These are phyloP conservation scores for Arremon aurantiirostris DNA, from an alignment of 2,797 vertebrate species.

Conservation along the genomic window DNA sequence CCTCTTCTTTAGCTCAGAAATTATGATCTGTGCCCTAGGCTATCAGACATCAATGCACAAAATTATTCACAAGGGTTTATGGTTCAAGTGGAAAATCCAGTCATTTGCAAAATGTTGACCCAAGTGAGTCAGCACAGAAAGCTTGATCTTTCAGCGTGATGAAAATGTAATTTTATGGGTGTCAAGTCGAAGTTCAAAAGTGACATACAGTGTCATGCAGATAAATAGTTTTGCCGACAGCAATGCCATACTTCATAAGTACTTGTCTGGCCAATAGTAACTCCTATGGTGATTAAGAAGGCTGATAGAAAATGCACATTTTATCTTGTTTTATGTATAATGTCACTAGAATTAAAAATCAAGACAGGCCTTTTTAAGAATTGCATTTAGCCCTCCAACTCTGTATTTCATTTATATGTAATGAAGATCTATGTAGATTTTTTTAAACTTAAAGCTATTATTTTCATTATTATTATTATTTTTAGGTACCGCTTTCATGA, in stretches of 20 bases:
- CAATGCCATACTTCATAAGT: constrained; percentile 79
- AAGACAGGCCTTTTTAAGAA: constrained; percentile 10
- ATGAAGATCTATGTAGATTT: not conserved
- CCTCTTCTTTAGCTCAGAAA: constrained; percentile 71
- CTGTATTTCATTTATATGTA: not conserved
- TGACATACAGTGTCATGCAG: constrained; percentile 77
- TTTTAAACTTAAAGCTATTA: not conserved
- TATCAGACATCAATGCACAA: constrained; percentile 76
- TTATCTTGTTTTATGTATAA: constrained; percentile 47
- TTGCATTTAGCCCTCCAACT: not conserved
- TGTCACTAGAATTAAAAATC: constrained; percentile 48
- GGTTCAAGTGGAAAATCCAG: constrained; percentile 81
- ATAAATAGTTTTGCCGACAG: constrained; percentile 81
- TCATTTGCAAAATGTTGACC: constrained; percentile 82
- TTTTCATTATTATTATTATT: not conserved
- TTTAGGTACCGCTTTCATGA: not conserved
- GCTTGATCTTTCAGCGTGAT: constrained; percentile 82
- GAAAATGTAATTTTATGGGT: constrained; percentile 83
- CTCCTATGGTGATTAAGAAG: constrained; percentile 62
- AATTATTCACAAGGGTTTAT: constrained; percentile 80
- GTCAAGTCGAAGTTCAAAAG: constrained; percentile 81
- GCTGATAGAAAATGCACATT: constrained; percentile 63
- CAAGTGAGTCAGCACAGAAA: constrained; percentile 76
- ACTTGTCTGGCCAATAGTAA: constrained; percentile 67
- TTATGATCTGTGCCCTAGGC: constrained; percentile 78